Conservation (phyloP, 1,140 invertebrate genomes). For the Drosophila pallidifrons region DNA sequence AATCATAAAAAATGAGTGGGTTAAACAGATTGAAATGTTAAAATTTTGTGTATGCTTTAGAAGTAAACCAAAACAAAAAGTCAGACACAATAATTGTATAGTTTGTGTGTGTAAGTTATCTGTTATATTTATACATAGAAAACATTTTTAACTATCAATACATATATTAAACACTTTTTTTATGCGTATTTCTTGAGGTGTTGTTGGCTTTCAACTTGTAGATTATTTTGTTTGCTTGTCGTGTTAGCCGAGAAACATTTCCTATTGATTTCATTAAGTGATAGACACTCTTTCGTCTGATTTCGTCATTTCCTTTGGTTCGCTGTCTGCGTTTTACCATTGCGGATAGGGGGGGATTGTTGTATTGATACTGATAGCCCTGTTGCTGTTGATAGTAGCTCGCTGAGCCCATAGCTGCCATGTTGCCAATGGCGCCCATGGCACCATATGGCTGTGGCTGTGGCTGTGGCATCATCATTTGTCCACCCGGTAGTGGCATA, state of each 20-base stretch:
- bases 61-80: not conserved
- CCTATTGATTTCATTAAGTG: conserved; percentile 15
- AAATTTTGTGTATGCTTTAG: not conserved
- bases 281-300: not conserved
- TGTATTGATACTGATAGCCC: conserved; percentile 59
- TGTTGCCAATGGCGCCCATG: conserved; percentile 4
- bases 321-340: conserved; percentile 43
- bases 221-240: conserved; percentile 17
- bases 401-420: conserved; percentile 21
- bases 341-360: conserved; percentile 63
- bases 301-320: not conserved
- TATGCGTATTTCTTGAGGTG: not conserved
- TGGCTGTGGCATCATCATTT: conserved; percentile 51
- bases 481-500: conserved; percentile 39
- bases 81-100: too few relatives aligned
- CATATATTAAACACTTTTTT: too few relatives aligned
- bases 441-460: conserved; percentile 57
- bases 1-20: too few relatives aligned
- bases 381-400: conserved; percentile 71
- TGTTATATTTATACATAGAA: too few relatives aligned
- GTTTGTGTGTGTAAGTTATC: too few relatives aligned
- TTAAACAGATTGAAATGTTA: too few relatives aligned
- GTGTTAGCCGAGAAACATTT: conserved; percentile 3
- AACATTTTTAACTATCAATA: too few relatives aligned
- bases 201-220: conserved; percentile 12